These are phyloP conservation scores for Sebastes flavidus DNA, from an alignment of 2,797 vertebrate species.

Conservation along the genomic window DNA sequence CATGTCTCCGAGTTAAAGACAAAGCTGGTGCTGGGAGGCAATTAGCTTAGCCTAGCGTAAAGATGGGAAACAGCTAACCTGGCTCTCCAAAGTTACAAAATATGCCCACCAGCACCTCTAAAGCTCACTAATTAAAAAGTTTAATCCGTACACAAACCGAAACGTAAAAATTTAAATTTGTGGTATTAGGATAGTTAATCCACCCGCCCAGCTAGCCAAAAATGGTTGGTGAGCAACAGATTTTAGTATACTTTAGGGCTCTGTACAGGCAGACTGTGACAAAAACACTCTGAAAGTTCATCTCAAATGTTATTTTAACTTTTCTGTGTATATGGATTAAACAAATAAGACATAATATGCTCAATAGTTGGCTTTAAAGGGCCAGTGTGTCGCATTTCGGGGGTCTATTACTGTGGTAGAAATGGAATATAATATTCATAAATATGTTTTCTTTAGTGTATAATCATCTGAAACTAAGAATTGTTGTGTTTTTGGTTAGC, in stretches of 20 bases:
- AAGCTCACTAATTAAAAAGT: not conserved
- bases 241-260: not conserved
- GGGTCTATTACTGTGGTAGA: accelerated
- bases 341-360: not conserved
- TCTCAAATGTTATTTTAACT: not conserved
- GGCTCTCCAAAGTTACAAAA: not conserved
- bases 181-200: not conserved
- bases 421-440: too few relatives aligned
- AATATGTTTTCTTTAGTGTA: accelerated
- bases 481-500: too few relatives aligned
- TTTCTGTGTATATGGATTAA: not conserved
- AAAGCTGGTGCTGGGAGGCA: not conserved
- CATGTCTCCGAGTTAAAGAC: not conserved
- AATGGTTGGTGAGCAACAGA: not conserved
- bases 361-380: not conserved
- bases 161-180: not conserved
- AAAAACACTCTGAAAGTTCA: too few relatives aligned
- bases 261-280: not conserved
- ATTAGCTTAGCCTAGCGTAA: not conserved
- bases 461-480: too few relatives aligned
- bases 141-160: not conserved
- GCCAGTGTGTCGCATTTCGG: too few relatives aligned
- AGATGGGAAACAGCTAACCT: not conserved
- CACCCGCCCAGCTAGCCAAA: not conserved
- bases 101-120: not conserved